These are phyloP conservation scores for Dolichomitus sp. DNA, from an alignment of 2,888 invertebrate genomes.

Conservation along the genomic window DNA sequence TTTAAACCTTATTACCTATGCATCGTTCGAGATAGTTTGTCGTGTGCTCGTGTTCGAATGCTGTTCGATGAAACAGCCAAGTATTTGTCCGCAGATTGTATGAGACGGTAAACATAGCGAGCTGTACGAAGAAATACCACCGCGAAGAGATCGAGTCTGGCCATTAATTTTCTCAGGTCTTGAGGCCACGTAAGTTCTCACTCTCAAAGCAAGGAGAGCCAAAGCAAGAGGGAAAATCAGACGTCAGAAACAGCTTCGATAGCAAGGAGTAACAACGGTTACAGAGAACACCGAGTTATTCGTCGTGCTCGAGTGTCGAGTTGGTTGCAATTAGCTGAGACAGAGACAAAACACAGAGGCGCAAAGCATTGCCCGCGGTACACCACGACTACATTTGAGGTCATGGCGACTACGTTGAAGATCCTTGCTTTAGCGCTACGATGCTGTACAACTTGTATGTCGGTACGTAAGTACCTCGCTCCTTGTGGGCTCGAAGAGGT, in stretches of 20 bases:
- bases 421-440: slow-evolving; percentile 76
- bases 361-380: slow-evolving; percentile 23
- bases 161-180: slow-evolving; percentile 64
- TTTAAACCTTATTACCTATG: background rate
- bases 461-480: background rate
- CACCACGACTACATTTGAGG: slow-evolving; percentile 76
- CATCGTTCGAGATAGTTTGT: background rate
- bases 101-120: background rate
- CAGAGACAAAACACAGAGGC: slow-evolving; percentile 49
- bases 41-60: background rate
- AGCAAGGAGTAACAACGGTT: slow-evolving; percentile 50
- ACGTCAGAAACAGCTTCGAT: slow-evolving; percentile 73
- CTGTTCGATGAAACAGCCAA: background rate
- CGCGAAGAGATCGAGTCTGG: slow-evolving; percentile 53
- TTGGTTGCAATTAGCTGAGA: slow-evolving; percentile 55
- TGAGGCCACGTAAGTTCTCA: slow-evolving; percentile 47
- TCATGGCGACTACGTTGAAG: slow-evolving; percentile 79
- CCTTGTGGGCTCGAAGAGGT: background rate
- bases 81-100: background rate
- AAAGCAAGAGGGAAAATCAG: slow-evolving; percentile 5
- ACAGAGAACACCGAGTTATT: slow-evolving; percentile 2
- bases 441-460: slow-evolving; percentile 19
- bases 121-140: slow-evolving; percentile 6
- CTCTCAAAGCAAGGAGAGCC: slow-evolving; percentile 37
- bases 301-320: slow-evolving; percentile 28